These are phyloP conservation scores for Eugnorisma glareosa DNA, from an alignment of 2,888 invertebrate genomes.

Conservation along the genomic window DNA sequence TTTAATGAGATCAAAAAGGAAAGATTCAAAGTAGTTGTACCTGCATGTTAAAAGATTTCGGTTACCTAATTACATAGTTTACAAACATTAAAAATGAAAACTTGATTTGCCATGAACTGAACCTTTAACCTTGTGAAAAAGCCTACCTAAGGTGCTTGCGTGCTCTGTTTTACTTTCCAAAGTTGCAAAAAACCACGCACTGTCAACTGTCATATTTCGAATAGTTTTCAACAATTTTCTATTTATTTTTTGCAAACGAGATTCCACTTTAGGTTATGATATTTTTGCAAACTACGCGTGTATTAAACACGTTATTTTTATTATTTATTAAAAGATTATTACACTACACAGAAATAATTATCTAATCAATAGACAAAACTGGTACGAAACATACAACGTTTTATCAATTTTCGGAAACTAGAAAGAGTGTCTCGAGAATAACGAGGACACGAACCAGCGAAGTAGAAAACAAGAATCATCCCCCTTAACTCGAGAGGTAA, in stretches of 20 bases:
- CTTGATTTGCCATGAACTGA: conserved; percentile 18
- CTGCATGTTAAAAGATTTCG: too few relatives aligned
- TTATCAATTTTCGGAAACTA: conserved; percentile 25
- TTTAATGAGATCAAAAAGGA: neutral
- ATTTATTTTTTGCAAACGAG: neutral
- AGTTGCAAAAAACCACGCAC: conserved; percentile 4
- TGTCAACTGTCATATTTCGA: neutral
- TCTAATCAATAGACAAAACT: neutral
- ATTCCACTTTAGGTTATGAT: neutral
- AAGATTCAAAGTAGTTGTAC: neutral
- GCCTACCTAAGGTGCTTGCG: neutral
- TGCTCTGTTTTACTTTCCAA: conserved; percentile 24
- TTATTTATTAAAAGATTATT: neutral
- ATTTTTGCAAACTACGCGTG: neutral
- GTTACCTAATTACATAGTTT: neutral
- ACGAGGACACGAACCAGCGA: conserved; percentile 75
- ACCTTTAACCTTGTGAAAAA: neutral
- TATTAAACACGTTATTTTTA: neutral
- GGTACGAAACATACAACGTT: conserved; percentile 15
- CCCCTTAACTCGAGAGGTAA: conserved; percentile 67
- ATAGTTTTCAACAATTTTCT: neutral
- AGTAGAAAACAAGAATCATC: conserved; percentile 80
- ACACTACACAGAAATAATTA: neutral
- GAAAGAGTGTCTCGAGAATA: conserved; percentile 61
- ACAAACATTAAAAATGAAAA: neutral